Percentiles rank a stretch among this genome's conserved stretches.
These are phyloP conservation scores for Andrena chrysosceles DNA, from an alignment of 2,888 invertebrate genomes.

Conservation along the genomic window DNA sequence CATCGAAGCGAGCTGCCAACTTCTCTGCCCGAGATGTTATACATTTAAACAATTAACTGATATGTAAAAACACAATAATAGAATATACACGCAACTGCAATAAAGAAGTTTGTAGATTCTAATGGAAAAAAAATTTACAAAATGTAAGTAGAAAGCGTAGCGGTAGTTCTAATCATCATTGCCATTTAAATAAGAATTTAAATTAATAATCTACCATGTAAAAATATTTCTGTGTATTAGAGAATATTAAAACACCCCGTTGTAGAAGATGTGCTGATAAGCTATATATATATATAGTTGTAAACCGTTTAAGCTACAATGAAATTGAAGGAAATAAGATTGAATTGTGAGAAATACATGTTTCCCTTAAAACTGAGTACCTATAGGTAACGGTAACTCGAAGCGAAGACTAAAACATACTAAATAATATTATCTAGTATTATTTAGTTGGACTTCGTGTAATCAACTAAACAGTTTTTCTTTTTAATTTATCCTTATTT, in stretches of 20 bases:
- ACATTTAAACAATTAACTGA: conserved; percentile 19
- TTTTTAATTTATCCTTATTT: conserved; percentile 3
- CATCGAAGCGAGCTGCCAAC: conserved; percentile 57
- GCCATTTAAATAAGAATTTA: conserved; percentile 36
- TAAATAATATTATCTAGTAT: conserved; percentile 18
- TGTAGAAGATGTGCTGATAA: conserved; percentile 10
- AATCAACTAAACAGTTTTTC: conserved; percentile 6
- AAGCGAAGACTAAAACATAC: conserved; percentile 28
- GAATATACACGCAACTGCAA: conserved; percentile 3
- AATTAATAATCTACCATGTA: conserved; percentile 11
- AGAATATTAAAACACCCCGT: conserved; percentile 16
- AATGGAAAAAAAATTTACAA: not conserved
- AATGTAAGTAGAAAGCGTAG: conserved; percentile 20
- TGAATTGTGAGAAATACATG: conserved; percentile 12
- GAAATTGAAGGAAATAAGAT: conserved; percentile 15
- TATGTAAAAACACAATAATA: conserved; percentile 26
- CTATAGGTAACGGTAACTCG: conserved; percentile 8
- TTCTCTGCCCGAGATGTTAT: conserved; percentile 30
- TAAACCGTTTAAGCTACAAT: conserved; percentile 3
- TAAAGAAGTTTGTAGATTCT: conserved; percentile 14
- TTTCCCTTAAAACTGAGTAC: conserved; percentile 5
- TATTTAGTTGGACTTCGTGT: conserved; percentile 15
- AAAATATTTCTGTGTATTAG: conserved; percentile 43
- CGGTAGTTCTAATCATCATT: conserved; percentile 24
- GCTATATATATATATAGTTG: conserved; percentile 4